Evolutionary conservation across 2,797 vertebrate genomes (phyloP).

Genomic region (Trachurus trachurus): DNA sequence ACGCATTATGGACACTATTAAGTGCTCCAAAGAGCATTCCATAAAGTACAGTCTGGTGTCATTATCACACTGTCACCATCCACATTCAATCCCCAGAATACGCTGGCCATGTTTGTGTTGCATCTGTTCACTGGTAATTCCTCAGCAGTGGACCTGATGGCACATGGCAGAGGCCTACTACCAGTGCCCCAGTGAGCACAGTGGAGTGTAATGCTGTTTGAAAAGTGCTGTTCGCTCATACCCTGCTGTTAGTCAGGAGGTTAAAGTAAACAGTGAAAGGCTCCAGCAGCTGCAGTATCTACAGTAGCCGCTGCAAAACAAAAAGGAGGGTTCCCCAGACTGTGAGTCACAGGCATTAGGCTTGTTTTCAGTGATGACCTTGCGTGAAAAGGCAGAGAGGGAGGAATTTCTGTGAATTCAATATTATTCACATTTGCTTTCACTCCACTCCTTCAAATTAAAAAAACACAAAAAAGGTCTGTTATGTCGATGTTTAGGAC

Average conservation of each 20-base stretch:
- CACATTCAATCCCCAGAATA: slow-evolving; percentile 64
- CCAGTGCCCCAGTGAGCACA: slow-evolving; percentile 37
- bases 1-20: slow-evolving; percentile 51
- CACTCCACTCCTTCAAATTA: slow-evolving; percentile 27
- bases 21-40: slow-evolving; percentile 51
- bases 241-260: slow-evolving; percentile 48
- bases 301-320: slow-evolving; percentile 29
- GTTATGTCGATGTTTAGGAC: slow-evolving; percentile 25
- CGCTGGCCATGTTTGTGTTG: slow-evolving; percentile 68
- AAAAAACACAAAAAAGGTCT: slow-evolving; percentile 24
- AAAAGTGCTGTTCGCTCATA: slow-evolving; percentile 38
- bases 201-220: slow-evolving; percentile 41
- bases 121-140: slow-evolving; percentile 77
- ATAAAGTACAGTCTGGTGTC: slow-evolving; percentile 52
- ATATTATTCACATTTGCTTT: slow-evolving; percentile 49
- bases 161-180: slow-evolving; percentile 57
- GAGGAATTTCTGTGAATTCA: slow-evolving; percentile 48
- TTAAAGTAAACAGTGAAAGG: slow-evolving; percentile 56
- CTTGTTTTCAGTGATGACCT: slow-evolving; percentile 30
- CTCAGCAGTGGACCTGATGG: slow-evolving; percentile 60
- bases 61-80: slow-evolving; percentile 51
- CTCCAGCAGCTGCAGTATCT: slow-evolving; percentile 45
- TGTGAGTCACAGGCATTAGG: slow-evolving; percentile 53
- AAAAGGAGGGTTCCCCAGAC: slow-evolving; percentile 40
- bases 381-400: slow-evolving; percentile 36